Evolutionary conservation across 1,140 invertebrate genomes (phyloP), one percentile per base, ranked within the genome.

Genomic region (Bradynema listronoti): DNA sequence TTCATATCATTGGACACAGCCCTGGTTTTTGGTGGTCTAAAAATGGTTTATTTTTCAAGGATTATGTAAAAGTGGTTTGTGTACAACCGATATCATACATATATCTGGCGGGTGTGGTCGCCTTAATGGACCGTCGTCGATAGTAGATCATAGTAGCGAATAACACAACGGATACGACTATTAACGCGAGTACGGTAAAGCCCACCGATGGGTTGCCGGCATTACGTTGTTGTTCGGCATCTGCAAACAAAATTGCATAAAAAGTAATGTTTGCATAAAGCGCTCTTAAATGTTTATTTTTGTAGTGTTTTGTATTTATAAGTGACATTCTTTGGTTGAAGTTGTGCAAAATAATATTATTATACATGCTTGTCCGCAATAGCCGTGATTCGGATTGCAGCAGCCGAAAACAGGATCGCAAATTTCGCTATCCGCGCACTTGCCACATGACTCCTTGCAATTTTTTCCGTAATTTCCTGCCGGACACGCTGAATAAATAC

Each of bases 371-470:
- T 57, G 46, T 34, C 71, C 71, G 50, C 72, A 75, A 45, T 36
- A 61, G 11, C 52, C 61, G 22, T 61, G 43, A 50, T 68, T 65
- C 27, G 56, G 47, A 50, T 84, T 81, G 80, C 91, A 96, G 56
- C 81, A 82, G 9, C 91, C 92, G 45, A 85, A 87, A 41, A 85
- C 82, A 54, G 86, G 82, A 80, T 93, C 85, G 79, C 91, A 96
- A 52, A 34, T 73, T 50, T 51, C 61, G 30, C 56, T 68, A 25
- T 75, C 74, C 9, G 42, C 55, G 41, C 74, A 77, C 3, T 65
- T 56, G 1, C 67, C 66, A 62, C 75, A 78, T 3, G 54, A 57
- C 25, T 78, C 50, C 14, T 61, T 58, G 51, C 74, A 77, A 32
- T 70, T 61, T 83, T 84, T 49, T 82, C 75, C 30, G 84, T 85